These are phyloP conservation scores for Lasioglossum baleicum DNA, from an alignment of 1,140 invertebrate genomes.

Conservation along the genomic window DNA sequence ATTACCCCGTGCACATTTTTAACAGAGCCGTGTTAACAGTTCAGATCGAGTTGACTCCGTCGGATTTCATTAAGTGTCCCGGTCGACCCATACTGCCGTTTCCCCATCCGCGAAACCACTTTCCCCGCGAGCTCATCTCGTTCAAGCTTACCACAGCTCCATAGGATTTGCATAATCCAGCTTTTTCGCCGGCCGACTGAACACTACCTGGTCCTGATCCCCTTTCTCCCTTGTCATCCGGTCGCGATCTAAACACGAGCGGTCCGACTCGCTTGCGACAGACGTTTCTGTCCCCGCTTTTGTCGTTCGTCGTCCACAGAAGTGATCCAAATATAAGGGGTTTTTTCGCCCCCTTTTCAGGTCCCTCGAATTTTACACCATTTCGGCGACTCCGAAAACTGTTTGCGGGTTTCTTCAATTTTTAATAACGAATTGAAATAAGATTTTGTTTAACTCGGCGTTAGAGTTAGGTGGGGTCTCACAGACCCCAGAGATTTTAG, in stretches of 20 bases:
- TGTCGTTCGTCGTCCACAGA: too few relatives aligned
- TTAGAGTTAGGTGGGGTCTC: too few relatives aligned
- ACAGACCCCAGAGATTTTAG: too few relatives aligned
- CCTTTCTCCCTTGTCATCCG: too few relatives aligned
- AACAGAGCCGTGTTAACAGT: background rate
- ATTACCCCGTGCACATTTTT: background rate
- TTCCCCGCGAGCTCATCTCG: background rate
- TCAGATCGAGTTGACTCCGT: background rate
- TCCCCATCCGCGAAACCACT: background rate
- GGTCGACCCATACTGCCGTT: background rate
- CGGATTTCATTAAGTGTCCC: background rate
- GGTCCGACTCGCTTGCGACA: background rate
- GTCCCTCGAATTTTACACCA: too few relatives aligned
- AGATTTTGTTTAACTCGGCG: too few relatives aligned
- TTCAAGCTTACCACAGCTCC: background rate
- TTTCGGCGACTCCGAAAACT: too few relatives aligned
- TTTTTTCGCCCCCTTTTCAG: too few relatives aligned
- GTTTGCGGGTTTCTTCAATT: too few relatives aligned
- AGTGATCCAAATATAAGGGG: too few relatives aligned
- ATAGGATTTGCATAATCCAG: conserved; percentile 17
- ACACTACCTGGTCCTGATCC: background rate
- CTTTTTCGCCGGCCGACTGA: background rate
- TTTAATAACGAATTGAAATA: too few relatives aligned
- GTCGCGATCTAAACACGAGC: background rate
- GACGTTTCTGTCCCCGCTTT: too few relatives aligned